Conservation (phyloP, 2,113 vertebrate genomes). For the Sula dactylatra region DNA sequence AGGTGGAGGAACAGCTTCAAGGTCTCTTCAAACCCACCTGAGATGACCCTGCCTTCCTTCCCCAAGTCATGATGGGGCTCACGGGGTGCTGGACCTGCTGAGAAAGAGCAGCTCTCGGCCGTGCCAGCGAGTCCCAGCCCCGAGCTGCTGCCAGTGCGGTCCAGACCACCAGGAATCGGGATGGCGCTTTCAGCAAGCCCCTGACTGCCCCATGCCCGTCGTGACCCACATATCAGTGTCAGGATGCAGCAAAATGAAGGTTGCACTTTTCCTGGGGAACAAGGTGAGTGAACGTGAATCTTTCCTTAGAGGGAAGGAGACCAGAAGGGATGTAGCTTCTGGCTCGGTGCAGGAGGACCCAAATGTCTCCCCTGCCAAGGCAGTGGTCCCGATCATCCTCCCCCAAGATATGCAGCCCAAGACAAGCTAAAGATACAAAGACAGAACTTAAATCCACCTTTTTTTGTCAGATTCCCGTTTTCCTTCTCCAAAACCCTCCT, state of each 20-base stretch:
- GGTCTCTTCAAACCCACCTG: neutral
- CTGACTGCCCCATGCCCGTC: rapidly evolving
- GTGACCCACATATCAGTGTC: neutral
- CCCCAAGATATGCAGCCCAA: neutral
- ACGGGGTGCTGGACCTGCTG: neutral
- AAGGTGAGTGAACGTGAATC: neutral
- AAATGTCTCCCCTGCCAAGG: neutral
- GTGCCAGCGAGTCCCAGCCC: neutral
- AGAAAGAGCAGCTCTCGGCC: neutral
- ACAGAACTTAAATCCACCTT: neutral
- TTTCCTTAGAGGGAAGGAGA: neutral
- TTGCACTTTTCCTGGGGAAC: neutral
- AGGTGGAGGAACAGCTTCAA: neutral
- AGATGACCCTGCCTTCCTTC: neutral
- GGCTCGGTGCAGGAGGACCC: neutral
- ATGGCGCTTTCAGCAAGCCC: neutral
- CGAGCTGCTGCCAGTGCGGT: rapidly evolving
- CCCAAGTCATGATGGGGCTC: neutral
- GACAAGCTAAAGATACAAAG: neutral
- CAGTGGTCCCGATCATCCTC: neutral
- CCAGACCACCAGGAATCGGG: neutral
- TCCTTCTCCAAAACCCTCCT: neutral
- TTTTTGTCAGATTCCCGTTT: neutral
- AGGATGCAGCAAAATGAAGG: neutral
- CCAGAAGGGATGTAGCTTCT: neutral